Percentiles rank a stretch among this genome's conserved stretches.
phyloP scores from a whole-genome alignment of 2,113 vertebrate species.

The Salvator merianae region DNA sequence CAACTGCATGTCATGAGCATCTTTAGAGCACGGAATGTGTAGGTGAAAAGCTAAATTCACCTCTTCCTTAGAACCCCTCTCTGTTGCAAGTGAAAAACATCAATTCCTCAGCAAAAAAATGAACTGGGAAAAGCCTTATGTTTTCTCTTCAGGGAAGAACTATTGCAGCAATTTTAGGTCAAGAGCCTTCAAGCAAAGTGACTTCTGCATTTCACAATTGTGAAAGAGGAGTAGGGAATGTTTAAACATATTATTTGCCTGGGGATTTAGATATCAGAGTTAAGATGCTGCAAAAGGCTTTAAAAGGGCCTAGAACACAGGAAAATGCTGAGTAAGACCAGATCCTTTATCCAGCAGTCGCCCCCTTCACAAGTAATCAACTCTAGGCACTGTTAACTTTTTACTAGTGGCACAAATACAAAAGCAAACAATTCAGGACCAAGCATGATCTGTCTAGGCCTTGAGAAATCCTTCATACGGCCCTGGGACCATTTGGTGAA shows the following conservation, averaged over 20 bases:
- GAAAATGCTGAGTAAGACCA: constrained; percentile 59
- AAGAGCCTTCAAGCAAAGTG: not conserved
- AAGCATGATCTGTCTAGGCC: not conserved
- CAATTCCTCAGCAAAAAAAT: constrained; percentile 8
- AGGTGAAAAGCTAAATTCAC: constrained; percentile 3
- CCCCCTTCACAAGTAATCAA: constrained; percentile 4
- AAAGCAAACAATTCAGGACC: not conserved
- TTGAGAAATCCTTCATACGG: not conserved
- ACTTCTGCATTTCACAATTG: constrained; percentile 1
- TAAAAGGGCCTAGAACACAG: constrained; percentile 32
- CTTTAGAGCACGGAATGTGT: accelerated
- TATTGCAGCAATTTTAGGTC: not conserved
- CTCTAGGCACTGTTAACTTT: constrained; percentile 3
- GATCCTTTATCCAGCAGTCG: constrained; percentile 15
- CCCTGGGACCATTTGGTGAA: too few species aligned
- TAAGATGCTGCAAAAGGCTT: constrained; percentile 13
- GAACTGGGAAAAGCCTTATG: not conserved
- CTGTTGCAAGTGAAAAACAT: constrained; percentile 17
- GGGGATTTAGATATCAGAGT: constrained; percentile 10
- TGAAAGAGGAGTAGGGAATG: not conserved
- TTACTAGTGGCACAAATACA: not conserved
- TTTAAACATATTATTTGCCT: constrained; percentile 7
- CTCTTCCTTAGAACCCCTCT: constrained; percentile 9
- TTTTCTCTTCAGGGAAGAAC: not conserved
- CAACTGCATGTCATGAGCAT: not conserved